Base-by-base conservation (phyloP, 2,888 invertebrate genomes). In the Chirona hameri region DNA sequence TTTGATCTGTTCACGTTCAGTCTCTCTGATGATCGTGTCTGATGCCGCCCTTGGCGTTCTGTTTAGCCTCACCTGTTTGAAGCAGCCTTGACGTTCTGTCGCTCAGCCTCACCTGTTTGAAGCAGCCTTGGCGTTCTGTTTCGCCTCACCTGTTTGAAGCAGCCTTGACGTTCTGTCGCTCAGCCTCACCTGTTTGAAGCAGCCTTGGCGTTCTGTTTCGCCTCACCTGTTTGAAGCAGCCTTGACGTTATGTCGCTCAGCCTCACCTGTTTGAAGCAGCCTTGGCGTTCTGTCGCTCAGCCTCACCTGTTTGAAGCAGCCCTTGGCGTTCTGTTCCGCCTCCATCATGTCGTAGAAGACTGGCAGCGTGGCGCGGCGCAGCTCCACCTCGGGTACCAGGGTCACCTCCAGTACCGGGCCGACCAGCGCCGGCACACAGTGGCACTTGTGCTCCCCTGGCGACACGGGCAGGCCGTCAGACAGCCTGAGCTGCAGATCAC, bases 341-440 rank as follows among this genome's bases (percentile, higher is more conserved):
- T 97, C 95, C 95, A 98, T 97, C 91, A 98, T 94, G 86, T 97
- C 96, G 86, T 96, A 97, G 86, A 98, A 94, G 79, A 98, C 96
- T 14, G 96, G 95, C 21, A 98, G 89, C 0, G 97, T 97, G 0
- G 96, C 95, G 85, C 95, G 93, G 0, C 98, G 91, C 14, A 98
- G 88, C 85, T 94, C 94, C 65, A 92, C 91, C 86, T 96, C 95
- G 0, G 95, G 94, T 10, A 98, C 96, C 57, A 98, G 90, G 0
- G 97, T 97, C 9, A 98, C 96, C 89, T 97, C 96, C 76, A 98
- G 90, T 86, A 98, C 94, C 0, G 96, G 97, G 0, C 97, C 97
- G 14, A 98, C 96, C 91, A 98, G 95, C 0, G 94, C 93, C 0
- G 97, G 96, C 85, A 98, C 94, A 86, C 98, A 94, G 87, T 95